phyloP scores from a whole-genome alignment of 2,797 vertebrate genomes.

The Platyrinchus mystaceus region DNA sequence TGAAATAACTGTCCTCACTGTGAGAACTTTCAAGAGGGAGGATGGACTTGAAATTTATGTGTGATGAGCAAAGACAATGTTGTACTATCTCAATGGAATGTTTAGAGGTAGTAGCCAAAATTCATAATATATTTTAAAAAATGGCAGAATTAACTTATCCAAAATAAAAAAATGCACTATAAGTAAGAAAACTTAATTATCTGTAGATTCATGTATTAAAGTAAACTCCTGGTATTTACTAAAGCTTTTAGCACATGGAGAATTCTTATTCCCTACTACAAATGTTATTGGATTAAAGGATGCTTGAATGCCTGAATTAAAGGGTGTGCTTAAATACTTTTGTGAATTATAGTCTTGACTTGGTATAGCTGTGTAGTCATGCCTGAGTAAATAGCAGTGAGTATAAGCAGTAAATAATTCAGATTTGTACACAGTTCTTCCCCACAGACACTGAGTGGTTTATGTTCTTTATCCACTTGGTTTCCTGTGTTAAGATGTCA shows the following conservation, averaged over 20 bases:
- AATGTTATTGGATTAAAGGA: not conserved
- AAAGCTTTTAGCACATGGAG: not conserved
- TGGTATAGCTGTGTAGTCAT: not conserved
- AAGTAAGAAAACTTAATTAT: not conserved
- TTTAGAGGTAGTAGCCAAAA: not conserved
- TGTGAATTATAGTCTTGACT: not conserved
- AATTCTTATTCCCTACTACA: not conserved
- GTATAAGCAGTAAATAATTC: not conserved
- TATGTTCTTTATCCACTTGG: not conserved
- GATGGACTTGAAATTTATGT: not conserved
- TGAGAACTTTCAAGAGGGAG: not conserved
- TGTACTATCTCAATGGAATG: not conserved
- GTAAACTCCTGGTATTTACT: not conserved
- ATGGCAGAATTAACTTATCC: not conserved
- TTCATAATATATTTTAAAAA: not conserved
- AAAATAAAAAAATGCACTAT: not conserved
- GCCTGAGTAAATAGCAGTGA: not conserved
- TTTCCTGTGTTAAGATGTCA: not conserved
- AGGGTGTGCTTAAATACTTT: not conserved
- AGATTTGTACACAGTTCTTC: not conserved
- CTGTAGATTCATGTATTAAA: not conserved
- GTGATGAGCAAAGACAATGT: not conserved
- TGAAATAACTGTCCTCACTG: not conserved
- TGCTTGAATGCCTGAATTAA: not conserved
- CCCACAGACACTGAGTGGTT: not conserved